phyloP scores from a whole-genome alignment of 1,140 invertebrate species.

The Drosophila pectinifera region DNA sequence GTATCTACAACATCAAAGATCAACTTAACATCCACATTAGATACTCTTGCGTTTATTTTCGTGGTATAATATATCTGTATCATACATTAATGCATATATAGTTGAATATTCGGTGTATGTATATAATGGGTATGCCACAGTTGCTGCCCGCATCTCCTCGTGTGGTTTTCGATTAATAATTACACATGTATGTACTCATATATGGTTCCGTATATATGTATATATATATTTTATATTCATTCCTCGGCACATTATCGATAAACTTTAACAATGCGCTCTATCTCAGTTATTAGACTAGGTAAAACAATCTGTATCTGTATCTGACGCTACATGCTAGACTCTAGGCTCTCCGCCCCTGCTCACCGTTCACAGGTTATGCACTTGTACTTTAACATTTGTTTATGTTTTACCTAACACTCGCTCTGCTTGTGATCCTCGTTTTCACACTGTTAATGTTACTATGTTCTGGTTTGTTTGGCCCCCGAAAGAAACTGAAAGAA shows the following conservation, averaged over 20 bases:
- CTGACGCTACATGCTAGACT: constrained; percentile 41
- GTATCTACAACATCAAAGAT: constrained; percentile 79
- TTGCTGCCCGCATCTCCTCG: constrained; percentile 21
- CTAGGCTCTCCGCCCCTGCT: constrained; percentile 36
- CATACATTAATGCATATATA: constrained; percentile 62
- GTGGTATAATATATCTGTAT: constrained; percentile 50
- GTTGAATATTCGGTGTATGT: constrained; percentile 60
- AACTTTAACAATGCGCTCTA: constrained; percentile 75
- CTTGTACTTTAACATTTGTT: constrained; percentile 54
- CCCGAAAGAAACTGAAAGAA: constrained; percentile 79
- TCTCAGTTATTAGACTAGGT: constrained; percentile 62
- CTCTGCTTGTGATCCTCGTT: constrained; percentile 45
- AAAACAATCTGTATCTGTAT: constrained; percentile 61
- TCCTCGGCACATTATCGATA: constrained; percentile 64
- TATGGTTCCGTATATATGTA: constrained; percentile 48
- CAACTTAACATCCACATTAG: constrained; percentile 70
- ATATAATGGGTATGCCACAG: constrained; percentile 53
- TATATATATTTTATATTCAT: constrained; percentile 58
- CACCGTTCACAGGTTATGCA: constrained; percentile 37
- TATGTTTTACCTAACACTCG: constrained; percentile 51
- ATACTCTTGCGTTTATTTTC: constrained; percentile 57
- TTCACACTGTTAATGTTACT: constrained; percentile 34
- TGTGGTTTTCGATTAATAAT: constrained; percentile 59
- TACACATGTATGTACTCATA: constrained; percentile 55
- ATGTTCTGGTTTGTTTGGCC: constrained; percentile 64